Conservation (phyloP, 2,888 invertebrate genomes). For the Torymus auratus region DNA sequence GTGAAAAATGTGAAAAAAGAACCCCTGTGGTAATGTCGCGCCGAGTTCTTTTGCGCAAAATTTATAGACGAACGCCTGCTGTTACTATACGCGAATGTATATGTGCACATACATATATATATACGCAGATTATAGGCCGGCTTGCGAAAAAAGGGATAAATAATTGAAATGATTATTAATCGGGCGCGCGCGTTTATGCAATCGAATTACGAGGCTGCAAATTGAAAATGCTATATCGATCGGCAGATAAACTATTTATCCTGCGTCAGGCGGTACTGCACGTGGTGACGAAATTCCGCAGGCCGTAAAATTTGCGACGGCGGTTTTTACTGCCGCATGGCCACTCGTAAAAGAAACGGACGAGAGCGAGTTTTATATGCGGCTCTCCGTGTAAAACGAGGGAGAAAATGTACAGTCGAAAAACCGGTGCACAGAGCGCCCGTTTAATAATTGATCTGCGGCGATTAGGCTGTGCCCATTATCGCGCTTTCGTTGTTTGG, state of each 20-base stretch:
- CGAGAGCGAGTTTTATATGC: constrained; percentile 28
- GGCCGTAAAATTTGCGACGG: constrained; percentile 15
- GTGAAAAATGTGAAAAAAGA: constrained; percentile 18
- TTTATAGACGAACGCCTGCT: neutral
- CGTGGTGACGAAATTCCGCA: constrained; percentile 22
- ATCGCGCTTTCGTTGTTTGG: constrained; percentile 11
- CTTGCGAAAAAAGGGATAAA: neutral
- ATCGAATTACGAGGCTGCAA: constrained; percentile 31
- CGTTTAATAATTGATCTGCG: constrained; percentile 32
- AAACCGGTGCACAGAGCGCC: neutral
- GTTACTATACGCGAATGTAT: neutral
- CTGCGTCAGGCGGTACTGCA: constrained; percentile 35
- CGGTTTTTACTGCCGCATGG: constrained; percentile 5
- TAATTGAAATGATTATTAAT: constrained; percentile 43
- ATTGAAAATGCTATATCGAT: constrained; percentile 32
- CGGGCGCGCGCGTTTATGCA: neutral
- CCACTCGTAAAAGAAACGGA: constrained; percentile 24
- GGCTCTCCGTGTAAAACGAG: neutral
- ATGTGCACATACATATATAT: too few relatives aligned
- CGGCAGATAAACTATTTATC: constrained; percentile 42
- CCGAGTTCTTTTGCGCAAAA: constrained; percentile 24
- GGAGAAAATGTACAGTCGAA: constrained; percentile 7
- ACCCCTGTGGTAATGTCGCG: constrained; percentile 3
- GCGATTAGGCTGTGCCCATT: constrained; percentile 30
- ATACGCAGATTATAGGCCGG: neutral